These are phyloP conservation scores for Drosophila prostipennis DNA, from an alignment of 2,888 invertebrate genomes.

Conservation along the genomic window DNA sequence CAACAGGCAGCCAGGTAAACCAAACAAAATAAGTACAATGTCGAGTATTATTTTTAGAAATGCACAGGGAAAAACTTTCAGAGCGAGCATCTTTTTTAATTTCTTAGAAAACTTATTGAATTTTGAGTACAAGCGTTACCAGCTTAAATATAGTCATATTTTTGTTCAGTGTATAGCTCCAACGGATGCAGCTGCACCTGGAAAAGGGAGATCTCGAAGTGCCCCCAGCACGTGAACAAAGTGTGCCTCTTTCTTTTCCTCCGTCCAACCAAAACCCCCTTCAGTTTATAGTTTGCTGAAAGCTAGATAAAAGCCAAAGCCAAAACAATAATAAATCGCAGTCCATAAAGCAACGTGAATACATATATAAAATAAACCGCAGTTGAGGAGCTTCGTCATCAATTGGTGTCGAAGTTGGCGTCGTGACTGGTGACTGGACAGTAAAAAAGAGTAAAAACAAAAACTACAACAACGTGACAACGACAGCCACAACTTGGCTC, in stretches of 20 bases:
- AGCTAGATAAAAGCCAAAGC: constrained; percentile 52
- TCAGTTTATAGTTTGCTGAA: constrained; percentile 22
- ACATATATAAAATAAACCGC: constrained; percentile 25
- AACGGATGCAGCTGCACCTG: constrained; percentile 51
- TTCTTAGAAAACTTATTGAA: not conserved
- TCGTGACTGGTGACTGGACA: constrained; percentile 63
- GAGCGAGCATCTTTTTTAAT: too few relatives aligned
- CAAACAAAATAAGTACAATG: constrained; percentile 20
- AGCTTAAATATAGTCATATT: too few relatives aligned
- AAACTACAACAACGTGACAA: constrained; percentile 32
- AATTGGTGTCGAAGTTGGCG: constrained; percentile 40
- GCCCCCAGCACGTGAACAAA: constrained; percentile 49
- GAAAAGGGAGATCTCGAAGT: constrained; percentile 5
- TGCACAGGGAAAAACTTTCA: constrained; percentile 7
- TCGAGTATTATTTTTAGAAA: constrained; percentile 14
- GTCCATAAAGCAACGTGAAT: constrained; percentile 9
- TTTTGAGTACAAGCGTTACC: not conserved
- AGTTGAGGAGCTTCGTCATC: constrained; percentile 64
- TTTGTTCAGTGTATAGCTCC: not conserved
- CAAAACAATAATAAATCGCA: constrained; percentile 47
- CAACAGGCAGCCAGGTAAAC: constrained; percentile 40
- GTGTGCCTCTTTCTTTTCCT: constrained; percentile 44
- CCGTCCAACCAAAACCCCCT: constrained; percentile 13
- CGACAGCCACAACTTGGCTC: constrained; percentile 46
- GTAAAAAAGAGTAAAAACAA: constrained; percentile 20